A percentile compares a stretch with the other conserved stretches of the same genome.
Conservation (phyloP, 1,140 invertebrate species). For the Conus betulinus region DNA sequence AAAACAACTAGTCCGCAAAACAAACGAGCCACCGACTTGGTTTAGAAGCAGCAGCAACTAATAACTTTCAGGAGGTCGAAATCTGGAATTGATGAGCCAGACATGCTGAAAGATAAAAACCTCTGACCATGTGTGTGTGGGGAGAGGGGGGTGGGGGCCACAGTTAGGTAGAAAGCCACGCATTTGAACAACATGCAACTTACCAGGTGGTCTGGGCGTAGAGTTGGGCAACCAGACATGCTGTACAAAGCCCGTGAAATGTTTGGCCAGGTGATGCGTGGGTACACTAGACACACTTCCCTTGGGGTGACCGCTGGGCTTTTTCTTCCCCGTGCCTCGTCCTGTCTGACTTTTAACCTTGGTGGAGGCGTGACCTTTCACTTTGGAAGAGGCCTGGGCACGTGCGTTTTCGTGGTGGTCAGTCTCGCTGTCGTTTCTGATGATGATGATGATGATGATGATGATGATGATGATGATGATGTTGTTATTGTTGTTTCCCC, state of each 20-base stretch:
- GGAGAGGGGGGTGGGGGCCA: too few species aligned
- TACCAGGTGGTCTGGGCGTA: conserved; percentile 17
- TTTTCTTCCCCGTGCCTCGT: neutral
- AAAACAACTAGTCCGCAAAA: too few species aligned
- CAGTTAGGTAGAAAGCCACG: too few species aligned
- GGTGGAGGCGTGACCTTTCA: neutral
- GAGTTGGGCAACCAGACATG: conserved; percentile 22
- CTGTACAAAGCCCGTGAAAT: conserved; percentile 27
- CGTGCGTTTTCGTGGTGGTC: neutral
- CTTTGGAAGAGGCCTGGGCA: neutral
- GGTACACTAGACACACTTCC: neutral
- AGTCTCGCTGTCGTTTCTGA: neutral
- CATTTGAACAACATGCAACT: neutral
- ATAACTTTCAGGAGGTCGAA: too few species aligned
- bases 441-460: too few species aligned
- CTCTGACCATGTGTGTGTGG: too few species aligned
- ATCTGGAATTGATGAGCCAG: too few species aligned
- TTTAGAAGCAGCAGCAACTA: too few species aligned
- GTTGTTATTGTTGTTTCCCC: neutral
- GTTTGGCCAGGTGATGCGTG: conserved; percentile 20
- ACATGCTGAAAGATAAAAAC: too few species aligned
- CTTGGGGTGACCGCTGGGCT: neutral
- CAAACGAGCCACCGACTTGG: too few species aligned
- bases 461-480: neutral
- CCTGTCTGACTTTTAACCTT: neutral